Evolutionary conservation across 37 sponge, comb jelly and placozoan species (phyloP), one percentile per base, ranked within the genome.

Genomic region (Aplysina aerophoba): DNA sequence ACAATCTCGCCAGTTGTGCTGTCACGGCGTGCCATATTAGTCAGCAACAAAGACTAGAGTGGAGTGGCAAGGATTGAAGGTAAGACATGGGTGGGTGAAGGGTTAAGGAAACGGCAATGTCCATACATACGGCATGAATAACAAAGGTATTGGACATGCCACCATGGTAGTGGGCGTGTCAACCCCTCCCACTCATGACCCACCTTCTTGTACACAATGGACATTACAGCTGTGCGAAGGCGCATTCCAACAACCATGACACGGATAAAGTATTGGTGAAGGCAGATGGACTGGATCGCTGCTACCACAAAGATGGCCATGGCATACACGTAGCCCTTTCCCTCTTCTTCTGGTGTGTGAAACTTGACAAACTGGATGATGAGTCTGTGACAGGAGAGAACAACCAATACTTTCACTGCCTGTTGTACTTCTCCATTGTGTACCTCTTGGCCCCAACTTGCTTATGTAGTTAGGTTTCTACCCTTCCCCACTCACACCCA

Each of bases 1-100:
- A 99, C 95, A 59, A 99, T 93, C 85, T 99, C 97, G 31, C 99
- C 99, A 17, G 86, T 84, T 0, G 97, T 95, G 24, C 86, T 90
- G 27, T 73, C 50, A 56, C 83, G 90, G 11, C 94, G 90, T 28
- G 94, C 90, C 58, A 79, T 81, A 75, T 55, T 91, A 81, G 88
- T 95, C 79, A 99, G 85, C 28, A 81, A 39, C n/a, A 99, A 85
- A n/a, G 99, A 84, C 98, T 98, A 72, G 22, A 13, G 25, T 24
- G 27, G n/a, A 13, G 27, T 37, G 12, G 50, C 11, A 13, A 73
- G 50, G 50, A 8, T 44, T 44, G 50, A 8, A 44, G 8, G 50
- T 3, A 44, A 44, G 6, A n/a, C n/a, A n/a, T n/a, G 8, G 50
- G 50, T 11, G 50, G 8, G 50, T 11, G 50, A 44, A 44, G 50